Percentiles rank a stretch among this genome's conserved stretches.
These are phyloP conservation scores for Achlya flavicornis DNA, from an alignment of 2,888 invertebrate genomes.

Conservation along the genomic window DNA sequence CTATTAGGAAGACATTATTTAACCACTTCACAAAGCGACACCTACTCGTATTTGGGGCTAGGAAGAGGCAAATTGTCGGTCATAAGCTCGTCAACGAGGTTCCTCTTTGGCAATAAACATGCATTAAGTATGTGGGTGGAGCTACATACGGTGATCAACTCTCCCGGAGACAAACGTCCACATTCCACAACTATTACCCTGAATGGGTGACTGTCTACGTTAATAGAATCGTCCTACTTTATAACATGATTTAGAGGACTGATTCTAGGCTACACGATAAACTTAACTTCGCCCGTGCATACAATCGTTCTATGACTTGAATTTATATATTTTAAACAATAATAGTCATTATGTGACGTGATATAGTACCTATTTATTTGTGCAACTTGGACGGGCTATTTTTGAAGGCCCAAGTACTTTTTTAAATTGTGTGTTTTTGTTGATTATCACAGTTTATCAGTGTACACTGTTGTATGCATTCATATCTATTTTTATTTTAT, in stretches of 20 bases:
- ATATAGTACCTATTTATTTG: no score
- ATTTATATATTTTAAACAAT: neutral
- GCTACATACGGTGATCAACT: constrained; percentile 26
- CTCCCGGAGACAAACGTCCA: constrained; percentile 31
- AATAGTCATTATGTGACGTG: no score
- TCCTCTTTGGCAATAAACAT: constrained; percentile 23
- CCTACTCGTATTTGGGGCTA: constrained; percentile 37
- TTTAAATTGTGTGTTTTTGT: neutral
- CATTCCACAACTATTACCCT: constrained; percentile 29
- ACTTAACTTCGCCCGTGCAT: constrained; percentile 19
- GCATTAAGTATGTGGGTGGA: constrained; percentile 26
- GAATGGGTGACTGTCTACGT: constrained; percentile 25
- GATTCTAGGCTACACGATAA: neutral
- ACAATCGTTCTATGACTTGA: constrained; percentile 26
- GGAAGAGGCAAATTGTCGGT: constrained; percentile 42
- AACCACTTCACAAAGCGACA: constrained; percentile 15
- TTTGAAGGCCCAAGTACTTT: neutral
- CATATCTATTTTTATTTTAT: neutral
- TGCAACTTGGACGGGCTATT: neutral
- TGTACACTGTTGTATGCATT: neutral
- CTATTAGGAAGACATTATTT: constrained; percentile 8
- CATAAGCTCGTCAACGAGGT: constrained; percentile 29
- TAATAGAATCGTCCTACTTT: constrained; percentile 33
- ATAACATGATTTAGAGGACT: constrained; percentile 24
- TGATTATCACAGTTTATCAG: neutral